Evolutionary conservation across 1,140 invertebrate genomes (phyloP).

Genomic region (Littorina saxatilis): DNA sequence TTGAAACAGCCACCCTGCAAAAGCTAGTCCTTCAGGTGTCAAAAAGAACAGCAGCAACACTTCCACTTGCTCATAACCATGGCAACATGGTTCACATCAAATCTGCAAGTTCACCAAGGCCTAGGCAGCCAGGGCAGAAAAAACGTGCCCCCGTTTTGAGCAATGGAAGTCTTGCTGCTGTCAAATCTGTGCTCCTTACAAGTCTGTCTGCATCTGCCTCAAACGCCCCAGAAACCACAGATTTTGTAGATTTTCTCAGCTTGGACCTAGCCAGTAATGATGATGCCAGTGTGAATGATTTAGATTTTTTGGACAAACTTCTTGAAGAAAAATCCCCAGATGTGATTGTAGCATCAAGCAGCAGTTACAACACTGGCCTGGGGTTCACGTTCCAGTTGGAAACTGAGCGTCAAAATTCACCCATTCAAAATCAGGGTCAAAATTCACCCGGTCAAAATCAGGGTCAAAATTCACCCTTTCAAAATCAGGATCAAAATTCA

Average conservation of each 20-base stretch:
- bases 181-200: no score
- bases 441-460: no score
- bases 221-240: background rate
- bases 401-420: background rate
- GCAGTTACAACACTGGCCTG: background rate
- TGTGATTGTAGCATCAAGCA: background rate
- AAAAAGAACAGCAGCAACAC: background rate
- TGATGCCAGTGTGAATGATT: background rate
- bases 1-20: background rate
- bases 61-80: background rate
- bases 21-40: background rate
- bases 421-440: no score
- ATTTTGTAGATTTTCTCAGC: background rate
- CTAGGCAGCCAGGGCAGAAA: background rate
- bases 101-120: background rate
- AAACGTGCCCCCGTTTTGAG: background rate
- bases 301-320: slow-evolving; percentile 11
- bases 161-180: background rate
- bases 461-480: no score
- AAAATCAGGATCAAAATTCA: no score
- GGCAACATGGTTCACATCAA: no score
- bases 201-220: background rate
- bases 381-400: background rate
- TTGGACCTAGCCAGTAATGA: background rate
- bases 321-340: slow-evolving; percentile 3